Base-by-base conservation (phyloP, 2,888 invertebrate species). In the Drosophila melanosoma region DNA sequence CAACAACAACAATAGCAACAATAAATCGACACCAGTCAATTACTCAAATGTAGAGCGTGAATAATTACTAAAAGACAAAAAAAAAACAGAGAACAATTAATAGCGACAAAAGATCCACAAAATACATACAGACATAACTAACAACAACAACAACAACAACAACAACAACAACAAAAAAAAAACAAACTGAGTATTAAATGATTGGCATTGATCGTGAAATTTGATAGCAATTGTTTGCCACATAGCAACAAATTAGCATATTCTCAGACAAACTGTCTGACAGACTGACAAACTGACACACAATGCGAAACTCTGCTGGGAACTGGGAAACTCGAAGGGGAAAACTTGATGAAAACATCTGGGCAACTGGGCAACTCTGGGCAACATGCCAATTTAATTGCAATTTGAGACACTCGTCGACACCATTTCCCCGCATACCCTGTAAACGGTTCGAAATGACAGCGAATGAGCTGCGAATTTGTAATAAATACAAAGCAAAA, bases 141-240 rank as follows among this genome's bases (percentile, higher is more conserved):
- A 76, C 49, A 72, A 42, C 12, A 62, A 49, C 40, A 56, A 29
- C 26, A 53, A 36, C 54, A 20, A 33, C 20, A 49, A 12, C 12
- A 62, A 49, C 40, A 56, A 29, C 26, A 53, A 36, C 54, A 20
- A 33, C 20, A 49, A 12, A 35, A 29, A 0, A 60, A 1, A 36
- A 29, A 61, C 66, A 66, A 32, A 26, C 66, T 52, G 79, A 72
- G 87, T 87, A 87, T 89, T 87, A 87, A 87, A 81, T 87, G 89
- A 87, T 84, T 89, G 84, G 85, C 89, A 84, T 84, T 89, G 89
- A 84, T 84, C 89, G 69, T 84, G 89, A 84, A 84, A 84, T 76
- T 87, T 73, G 89, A 84, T 84, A 84, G 82, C 67, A 79, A 81
- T 71, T 87, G 83, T 45, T 45, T 83, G 87, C 60, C 89, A 81